phyloP scores from a whole-genome alignment of 2,888 invertebrate species.

The Agrotis clavis region DNA sequence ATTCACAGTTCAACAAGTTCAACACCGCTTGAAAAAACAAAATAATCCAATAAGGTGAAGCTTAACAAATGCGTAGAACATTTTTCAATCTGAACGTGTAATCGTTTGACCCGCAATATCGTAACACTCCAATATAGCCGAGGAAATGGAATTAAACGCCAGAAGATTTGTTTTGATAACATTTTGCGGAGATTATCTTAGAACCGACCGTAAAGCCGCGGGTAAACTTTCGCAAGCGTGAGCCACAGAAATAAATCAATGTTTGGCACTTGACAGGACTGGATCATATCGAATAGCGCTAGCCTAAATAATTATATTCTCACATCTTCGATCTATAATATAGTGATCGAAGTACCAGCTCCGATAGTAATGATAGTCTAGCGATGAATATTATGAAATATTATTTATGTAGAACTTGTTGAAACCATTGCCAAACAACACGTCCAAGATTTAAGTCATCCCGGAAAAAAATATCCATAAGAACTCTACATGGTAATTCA shows the following conservation, averaged over 20 bases:
- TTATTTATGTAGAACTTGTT: too few relatives aligned
- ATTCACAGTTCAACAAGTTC: background rate
- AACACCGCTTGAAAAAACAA: constrained; percentile 6
- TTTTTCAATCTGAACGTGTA: constrained; percentile 41
- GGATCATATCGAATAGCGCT: constrained; percentile 1
- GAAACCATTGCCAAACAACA: background rate
- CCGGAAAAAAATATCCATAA: background rate
- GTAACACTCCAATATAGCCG: constrained; percentile 51
- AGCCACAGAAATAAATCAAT: constrained; percentile 38
- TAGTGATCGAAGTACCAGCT: too few relatives aligned
- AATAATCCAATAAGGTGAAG: constrained; percentile 16
- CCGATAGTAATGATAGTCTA: too few relatives aligned
- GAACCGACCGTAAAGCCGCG: constrained; percentile 27
- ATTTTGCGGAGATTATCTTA: constrained; percentile 51
- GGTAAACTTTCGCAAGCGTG: constrained; percentile 30
- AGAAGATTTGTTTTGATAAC: constrained; percentile 60
- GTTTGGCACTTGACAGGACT: constrained; percentile 9
- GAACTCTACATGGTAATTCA: background rate
- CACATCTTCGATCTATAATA: background rate
- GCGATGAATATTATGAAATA: too few relatives aligned
- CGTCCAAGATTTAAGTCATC: background rate
- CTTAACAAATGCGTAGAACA: constrained; percentile 11
- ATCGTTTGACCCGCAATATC: constrained; percentile 51
- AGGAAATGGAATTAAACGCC: constrained; percentile 50
- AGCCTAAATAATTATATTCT: background rate